Base-by-base conservation (phyloP, 1,140 invertebrate species). In the Aphelinus atriplicis region DNA sequence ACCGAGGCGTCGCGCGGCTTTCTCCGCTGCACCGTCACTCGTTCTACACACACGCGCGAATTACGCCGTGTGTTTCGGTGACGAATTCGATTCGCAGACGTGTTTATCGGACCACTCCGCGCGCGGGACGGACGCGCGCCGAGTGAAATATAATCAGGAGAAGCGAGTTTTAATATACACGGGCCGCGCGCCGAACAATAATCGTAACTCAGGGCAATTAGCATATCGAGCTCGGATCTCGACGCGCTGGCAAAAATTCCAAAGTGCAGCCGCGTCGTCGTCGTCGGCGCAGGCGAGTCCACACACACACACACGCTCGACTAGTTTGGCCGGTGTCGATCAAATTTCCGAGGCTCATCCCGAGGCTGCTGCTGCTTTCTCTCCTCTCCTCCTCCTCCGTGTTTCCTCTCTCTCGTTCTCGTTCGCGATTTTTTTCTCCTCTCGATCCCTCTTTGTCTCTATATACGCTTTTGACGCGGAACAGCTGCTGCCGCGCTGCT, bases 251-350 rank as follows among this genome's bases (percentile, higher is more conserved):
- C 58, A 43, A 7, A 60, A 60, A 45, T 45, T 60, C 42, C 58
- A 60, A 45, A 7, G 42, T 60, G 58, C 58, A 60, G 58, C 7
- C 45, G 26, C 26, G 26, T 26, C 26, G 26, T 26, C 26, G 26
- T 26, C 26, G 26, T 26, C 26, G 0, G 26, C 26, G 26, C 26
- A 26, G 26, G 26, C 26, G 26, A 26, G 26, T 26, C 26, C 26
- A 26, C 26, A 26, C 26, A 26, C 26, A 26, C 26, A 26, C 26
- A 26, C 26, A 26, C 26, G 26, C 26, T 26, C 26, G 26, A 87
- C 84, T 81, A 82, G 85, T 86, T 86, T 86, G 82, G 82, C 81
- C 81, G 77, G 84, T 87, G 85, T 88, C 85, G 86, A 88, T 88
- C 85, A 87, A 86, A 87, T 87, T 86, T 87, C 83, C 81, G 80